Evolutionary conservation across 2,888 invertebrate genomes (phyloP), one percentile per base, ranked within the genome.

Genomic region (Nomada fucata): DNA sequence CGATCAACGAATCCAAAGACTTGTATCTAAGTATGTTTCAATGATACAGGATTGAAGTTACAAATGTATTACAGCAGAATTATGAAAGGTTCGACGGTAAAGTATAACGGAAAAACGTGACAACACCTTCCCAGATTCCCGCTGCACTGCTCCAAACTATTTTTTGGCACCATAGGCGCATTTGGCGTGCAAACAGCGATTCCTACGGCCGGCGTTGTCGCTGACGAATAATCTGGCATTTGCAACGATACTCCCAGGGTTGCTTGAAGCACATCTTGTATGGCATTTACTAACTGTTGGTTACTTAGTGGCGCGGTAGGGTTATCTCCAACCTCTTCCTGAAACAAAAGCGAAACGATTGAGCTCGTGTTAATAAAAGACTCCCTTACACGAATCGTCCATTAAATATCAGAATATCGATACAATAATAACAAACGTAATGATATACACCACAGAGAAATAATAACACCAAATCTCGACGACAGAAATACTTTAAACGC

Each of bases 171-270:
- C 3, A 78, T 81, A 0, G 86, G 87, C 10, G 85, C 85, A 65
- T 81, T 63, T 20, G 86, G 86, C 5, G 85, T 88, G 36, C 67
- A 26, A 20, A 77, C 63, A 50, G 82, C 42, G 47, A 86, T 85
- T 69, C 81, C 83, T 42, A 69, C 73, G 10, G 77, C 79, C 0
- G 85, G 85, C 10, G 86, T 88, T 76, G 69, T 84, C 29, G 84
- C 67, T 18, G 61, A 68, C 11, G 80, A 26, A 52, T 71, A 50
- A 52, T 71, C 80, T 7, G 52, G 42, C 26, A 71, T 29, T 76
- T 76, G 75, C n/a, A 83, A 18, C 57, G 80, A 82, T 3, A 79
- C 61, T 20, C 80, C 79, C 10, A 90, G 67, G 1, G 60, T 15
- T 26, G 81, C 63, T 23, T 59, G 18, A 18, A 85, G 57, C 2